phyloP scores from a whole-genome alignment of 92 coral and sea anemone genomes.

The Palythoa heliodiscus region DNA sequence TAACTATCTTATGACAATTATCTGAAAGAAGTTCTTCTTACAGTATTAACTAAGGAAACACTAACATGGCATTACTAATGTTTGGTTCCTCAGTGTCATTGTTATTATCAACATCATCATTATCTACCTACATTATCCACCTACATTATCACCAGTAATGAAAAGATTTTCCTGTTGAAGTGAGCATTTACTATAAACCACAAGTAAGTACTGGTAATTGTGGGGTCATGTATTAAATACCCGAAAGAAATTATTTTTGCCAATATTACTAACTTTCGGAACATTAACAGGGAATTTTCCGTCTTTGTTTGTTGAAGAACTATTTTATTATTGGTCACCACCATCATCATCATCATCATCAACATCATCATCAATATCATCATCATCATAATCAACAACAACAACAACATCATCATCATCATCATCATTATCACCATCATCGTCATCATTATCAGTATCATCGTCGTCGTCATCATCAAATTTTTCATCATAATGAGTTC shows the following conservation, averaged over 20 bases:
- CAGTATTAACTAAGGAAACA: neutral
- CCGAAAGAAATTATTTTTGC: neutral
- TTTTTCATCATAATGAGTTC: neutral
- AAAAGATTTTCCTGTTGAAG: too few species aligned
- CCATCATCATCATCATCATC: neutral
- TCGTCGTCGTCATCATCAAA: neutral
- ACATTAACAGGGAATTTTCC: neutral
- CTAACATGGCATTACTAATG: neutral
- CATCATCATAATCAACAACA: neutral
- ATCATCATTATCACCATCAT: neutral
- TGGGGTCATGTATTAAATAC: neutral
- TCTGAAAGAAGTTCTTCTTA: neutral
- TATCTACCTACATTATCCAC: neutral
- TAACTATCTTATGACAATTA: neutral
- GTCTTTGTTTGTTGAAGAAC: too few species aligned
- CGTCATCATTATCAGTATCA: neutral
- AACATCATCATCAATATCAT: neutral
- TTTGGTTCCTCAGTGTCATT: neutral
- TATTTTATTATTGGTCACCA: neutral
- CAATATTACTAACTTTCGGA: neutral
- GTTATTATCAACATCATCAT: neutral
- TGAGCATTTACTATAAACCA: too few species aligned
- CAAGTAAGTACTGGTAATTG: too few species aligned
- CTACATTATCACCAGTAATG: neutral
- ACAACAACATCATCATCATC: neutral